These are phyloP conservation scores for Exephanes ischioxanthus DNA, from an alignment of 2,888 invertebrate genomes.

Conservation along the genomic window DNA sequence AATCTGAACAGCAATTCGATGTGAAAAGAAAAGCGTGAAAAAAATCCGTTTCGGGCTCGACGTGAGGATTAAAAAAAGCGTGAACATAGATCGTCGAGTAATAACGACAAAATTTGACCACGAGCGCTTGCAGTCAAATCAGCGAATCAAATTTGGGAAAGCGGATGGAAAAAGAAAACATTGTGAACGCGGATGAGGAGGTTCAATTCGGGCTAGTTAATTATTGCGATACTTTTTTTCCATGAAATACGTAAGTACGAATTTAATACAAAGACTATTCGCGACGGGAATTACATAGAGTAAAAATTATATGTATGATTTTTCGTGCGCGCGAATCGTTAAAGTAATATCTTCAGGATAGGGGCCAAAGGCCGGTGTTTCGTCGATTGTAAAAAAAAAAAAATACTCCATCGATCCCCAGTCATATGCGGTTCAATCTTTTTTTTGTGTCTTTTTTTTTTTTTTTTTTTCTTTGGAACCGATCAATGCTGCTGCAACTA, in stretches of 20 bases:
- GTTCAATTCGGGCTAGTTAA: not conserved
- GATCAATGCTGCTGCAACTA: constrained; percentile 29
- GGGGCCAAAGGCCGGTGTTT: constrained; percentile 54
- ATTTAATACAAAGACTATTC: not conserved
- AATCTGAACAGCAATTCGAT: constrained; percentile 1
- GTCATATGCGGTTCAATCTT: constrained; percentile 36
- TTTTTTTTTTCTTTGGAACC: not conserved
- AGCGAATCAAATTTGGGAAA: not conserved
- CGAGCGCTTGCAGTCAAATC: constrained; percentile 5
- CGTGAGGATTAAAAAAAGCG: not conserved
- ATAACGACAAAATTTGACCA: not conserved
- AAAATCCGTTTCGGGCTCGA: not conserved
- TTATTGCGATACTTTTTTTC: constrained; percentile 5
- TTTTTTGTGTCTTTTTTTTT: constrained; percentile 17
- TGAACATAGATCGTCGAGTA: not conserved
- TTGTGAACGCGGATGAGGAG: not conserved
- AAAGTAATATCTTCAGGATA: constrained; percentile 39
- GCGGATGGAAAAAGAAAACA: not conserved
- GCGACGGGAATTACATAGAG: constrained; percentile 9
- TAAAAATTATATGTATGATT: constrained; percentile 37
- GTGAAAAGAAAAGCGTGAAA: not conserved
- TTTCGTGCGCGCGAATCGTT: constrained; percentile 33
- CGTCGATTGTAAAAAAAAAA: constrained; percentile 50
- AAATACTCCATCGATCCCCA: constrained; percentile 54
- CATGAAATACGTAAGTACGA: constrained; percentile 16